Evolutionary conservation across 2,113 vertebrate genomes (phyloP), one percentile per base, ranked within the genome.

Genomic region (Limnothrissa miodon): DNA sequence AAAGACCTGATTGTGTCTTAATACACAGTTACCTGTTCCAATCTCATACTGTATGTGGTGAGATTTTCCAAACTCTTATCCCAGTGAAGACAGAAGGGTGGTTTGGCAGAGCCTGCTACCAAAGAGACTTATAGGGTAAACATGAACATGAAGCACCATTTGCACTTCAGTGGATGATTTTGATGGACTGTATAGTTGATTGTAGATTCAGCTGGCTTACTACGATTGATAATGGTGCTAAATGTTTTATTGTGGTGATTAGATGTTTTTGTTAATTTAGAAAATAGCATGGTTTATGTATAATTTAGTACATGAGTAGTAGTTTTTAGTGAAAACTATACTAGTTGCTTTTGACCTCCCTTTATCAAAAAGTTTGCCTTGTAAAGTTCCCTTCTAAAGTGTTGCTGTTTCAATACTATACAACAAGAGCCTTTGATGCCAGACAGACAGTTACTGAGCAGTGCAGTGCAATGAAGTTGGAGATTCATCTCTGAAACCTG

Each of bases 11-110:
- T n/a, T n/a, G n/a, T n/a, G n/a, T n/a, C n/a, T n/a, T n/a, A n/a
- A n/a, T n/a, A n/a, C n/a, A n/a, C n/a, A n/a, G n/a, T n/a, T 6
- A 66, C 33, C 13, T 25, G 36, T 13, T n/a, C 59, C 66, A 36
- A 15, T 36, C 25, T 74, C 66, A 39, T 33, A n/a, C n/a, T n/a
- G 36, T 74, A 29, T 36, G 25, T 5, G n/a, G n/a, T 15, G 66
- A 74, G 66, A 15, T 33, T 74, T 36, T 74, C 21, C 51, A 23
- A 56, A 23, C 51, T 56, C 4, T 56, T 23, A 56, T 56, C 51
- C 51, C 66, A 74, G 66, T 19, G 66, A 29, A 74, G 36, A 74
- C 66, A 74, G 66, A 74, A 74, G 66, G 36, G 66, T 36, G 36
- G 66, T 36, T 29, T 74, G 66, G 25, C 66, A 74, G 66, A 36